Base-by-base conservation (phyloP, 2,888 invertebrate genomes). In the Drosophila eohydei region DNA sequence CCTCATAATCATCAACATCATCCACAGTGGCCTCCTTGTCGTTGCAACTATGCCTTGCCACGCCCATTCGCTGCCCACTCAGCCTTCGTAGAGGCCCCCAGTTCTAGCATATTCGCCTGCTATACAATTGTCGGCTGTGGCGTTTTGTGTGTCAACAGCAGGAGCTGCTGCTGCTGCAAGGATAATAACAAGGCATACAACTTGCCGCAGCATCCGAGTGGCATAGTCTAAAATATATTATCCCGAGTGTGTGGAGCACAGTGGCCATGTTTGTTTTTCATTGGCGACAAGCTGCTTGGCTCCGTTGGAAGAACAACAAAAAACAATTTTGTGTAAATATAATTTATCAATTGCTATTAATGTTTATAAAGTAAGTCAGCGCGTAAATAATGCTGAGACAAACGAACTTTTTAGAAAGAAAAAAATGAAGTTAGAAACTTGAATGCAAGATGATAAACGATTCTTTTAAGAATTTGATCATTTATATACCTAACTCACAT, bases 111-210 rank as follows among this genome's bases (percentile, higher is more conserved):
- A 66, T 67, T 40, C 61, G 46, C 62, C 65, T 60, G 52, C 41
- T 62, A 54, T 65, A 57, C 65, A 66, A 77, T 73, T 77, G 76
- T 77, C 60, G 74, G 12, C 41, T 62, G 62, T 60, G 76, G 63
- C 34, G 48, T 65, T 72, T 67, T 59, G 54, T 76, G 64, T 77
- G 76, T 77, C 76, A 77, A 77, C 76, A 77, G 46, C 73, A 76
- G 69, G 51, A 32, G 46, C 46, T 12, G 26, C 51, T 9, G 52
- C 64, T 34, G 36, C 51, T 76, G 76, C 76, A 77, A 77, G 76
- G 76, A 77, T 77, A 76, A 72, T 76, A 69, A 59, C 56, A 76
- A 56, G 64, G 46, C 59, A 58, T 26, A 50, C 26, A 63, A 63
- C 66, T 66, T 44, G 70, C 72, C 44, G 63, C 70, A 58, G 46